phyloP scores from a whole-genome alignment of 2,797 vertebrate species.

The Propithecus perrieri region DNA sequence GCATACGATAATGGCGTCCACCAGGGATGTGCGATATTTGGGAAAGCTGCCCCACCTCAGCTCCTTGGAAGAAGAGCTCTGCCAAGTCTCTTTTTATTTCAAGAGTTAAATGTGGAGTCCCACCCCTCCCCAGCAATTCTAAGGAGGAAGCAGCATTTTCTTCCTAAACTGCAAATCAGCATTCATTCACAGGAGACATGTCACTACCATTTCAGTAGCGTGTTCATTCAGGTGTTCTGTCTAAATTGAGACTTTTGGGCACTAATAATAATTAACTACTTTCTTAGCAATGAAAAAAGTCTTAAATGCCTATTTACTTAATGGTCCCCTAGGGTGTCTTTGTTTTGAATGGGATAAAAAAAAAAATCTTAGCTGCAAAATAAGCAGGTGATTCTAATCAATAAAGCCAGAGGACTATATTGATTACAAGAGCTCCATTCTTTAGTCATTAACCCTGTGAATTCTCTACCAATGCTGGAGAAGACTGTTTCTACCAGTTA shows the following conservation, averaged over 20 bases:
- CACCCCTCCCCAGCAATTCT: conserved; percentile 1
- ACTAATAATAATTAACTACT: conserved; percentile 91
- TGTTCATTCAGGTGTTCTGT: conserved; percentile 81
- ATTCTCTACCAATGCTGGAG: conserved; percentile 84
- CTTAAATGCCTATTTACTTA: conserved; percentile 91
- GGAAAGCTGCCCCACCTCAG: background rate
- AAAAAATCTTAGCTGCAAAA: conserved; percentile 89
- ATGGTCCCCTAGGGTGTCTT: conserved; percentile 91
- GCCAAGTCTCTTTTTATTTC: background rate
- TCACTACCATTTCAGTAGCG: conserved; percentile 65
- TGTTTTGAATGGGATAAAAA: conserved; percentile 90
- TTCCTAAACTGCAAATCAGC: conserved; percentile 49
- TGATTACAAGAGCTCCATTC: conserved; percentile 91
- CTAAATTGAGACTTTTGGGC: conserved; percentile 88
- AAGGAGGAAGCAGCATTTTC: conserved; percentile 48
- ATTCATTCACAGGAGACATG: conserved; percentile 64
- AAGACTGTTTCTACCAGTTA: conserved; percentile 77
- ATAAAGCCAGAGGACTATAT: conserved; percentile 92
- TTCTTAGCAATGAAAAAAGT: conserved; percentile 89
- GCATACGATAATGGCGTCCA: background rate
- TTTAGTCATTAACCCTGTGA: conserved; percentile 90
- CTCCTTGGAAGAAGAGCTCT: background rate
- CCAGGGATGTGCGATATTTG: accelerated
- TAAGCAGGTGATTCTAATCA: conserved; percentile 92
- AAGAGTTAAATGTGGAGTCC: conserved; percentile 1